A percentile compares a stretch with the other conserved stretches of the same genome.
Conservation (phyloP, 2,797 vertebrate species). For the Oceanodroma leucorhoa region DNA sequence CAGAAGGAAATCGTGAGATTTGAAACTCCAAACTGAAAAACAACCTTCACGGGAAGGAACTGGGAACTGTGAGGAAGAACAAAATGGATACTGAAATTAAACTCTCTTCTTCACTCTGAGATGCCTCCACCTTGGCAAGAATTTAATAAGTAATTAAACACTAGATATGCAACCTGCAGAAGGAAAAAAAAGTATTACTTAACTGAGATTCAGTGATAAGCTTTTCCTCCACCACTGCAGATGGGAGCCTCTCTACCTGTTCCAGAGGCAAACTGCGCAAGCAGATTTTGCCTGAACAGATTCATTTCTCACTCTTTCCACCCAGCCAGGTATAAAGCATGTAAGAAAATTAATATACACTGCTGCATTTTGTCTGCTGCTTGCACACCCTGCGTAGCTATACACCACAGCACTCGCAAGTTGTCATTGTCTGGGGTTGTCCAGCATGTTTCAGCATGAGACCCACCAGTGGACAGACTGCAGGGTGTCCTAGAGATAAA, state of each 20-base stretch:
- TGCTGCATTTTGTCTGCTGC: background rate
- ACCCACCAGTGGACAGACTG: background rate
- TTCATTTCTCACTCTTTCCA: background rate
- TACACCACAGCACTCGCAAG: fast-evolving
- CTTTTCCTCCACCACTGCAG: background rate
- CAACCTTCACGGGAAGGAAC: background rate
- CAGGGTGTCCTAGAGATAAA: background rate
- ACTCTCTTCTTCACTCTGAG: background rate
- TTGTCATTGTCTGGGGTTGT: background rate
- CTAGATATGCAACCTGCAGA: background rate
- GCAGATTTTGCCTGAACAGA: background rate
- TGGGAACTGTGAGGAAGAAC: background rate
- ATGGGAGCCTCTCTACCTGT: background rate
- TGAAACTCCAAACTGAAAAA: background rate
- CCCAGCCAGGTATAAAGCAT: background rate
- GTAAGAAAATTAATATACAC: background rate
- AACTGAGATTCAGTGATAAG: background rate
- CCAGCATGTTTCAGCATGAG: background rate
- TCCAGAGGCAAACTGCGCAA: background rate
- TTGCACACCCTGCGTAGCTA: background rate
- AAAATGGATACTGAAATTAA: background rate
- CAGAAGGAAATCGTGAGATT: background rate
- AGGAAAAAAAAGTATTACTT: background rate
- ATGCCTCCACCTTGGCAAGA: background rate
- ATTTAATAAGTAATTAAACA: background rate